phyloP scores from a whole-genome alignment of 53 echinoderm and acorn worm species.

The Patiria pectinifera region DNA sequence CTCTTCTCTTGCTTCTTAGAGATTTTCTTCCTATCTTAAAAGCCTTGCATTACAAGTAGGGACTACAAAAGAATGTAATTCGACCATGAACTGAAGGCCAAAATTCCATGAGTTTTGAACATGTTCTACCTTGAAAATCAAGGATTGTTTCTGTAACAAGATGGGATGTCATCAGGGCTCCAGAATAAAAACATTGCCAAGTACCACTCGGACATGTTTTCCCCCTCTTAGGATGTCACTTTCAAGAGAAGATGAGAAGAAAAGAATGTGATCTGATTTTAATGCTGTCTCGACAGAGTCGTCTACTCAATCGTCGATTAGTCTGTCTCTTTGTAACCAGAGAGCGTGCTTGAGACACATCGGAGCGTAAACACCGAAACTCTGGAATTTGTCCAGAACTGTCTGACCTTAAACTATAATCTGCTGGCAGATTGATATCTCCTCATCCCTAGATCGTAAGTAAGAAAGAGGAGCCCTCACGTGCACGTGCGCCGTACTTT shows the following conservation, averaged over 20 bases:
- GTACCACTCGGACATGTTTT: neutral
- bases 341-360: neutral
- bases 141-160: neutral
- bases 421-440: conserved; percentile 37
- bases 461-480: neutral
- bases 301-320: neutral
- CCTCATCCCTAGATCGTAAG: neutral
- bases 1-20: neutral
- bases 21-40: neutral
- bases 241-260: neutral
- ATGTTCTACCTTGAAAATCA: neutral
- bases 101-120: neutral
- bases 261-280: neutral
- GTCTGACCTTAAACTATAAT: conserved; percentile 50
- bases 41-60: neutral
- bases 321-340: neutral
- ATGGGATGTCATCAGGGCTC: neutral
- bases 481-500: neutral
- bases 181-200: neutral
- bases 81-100: neutral
- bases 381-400: conserved; percentile 14
- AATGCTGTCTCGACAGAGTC: neutral
- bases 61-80: too few species aligned
- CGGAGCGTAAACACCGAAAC: conserved; percentile 9
- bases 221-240: neutral